phyloP scores from a whole-genome alignment of 2,797 vertebrate genomes.

The Diglossa cyanea region DNA sequence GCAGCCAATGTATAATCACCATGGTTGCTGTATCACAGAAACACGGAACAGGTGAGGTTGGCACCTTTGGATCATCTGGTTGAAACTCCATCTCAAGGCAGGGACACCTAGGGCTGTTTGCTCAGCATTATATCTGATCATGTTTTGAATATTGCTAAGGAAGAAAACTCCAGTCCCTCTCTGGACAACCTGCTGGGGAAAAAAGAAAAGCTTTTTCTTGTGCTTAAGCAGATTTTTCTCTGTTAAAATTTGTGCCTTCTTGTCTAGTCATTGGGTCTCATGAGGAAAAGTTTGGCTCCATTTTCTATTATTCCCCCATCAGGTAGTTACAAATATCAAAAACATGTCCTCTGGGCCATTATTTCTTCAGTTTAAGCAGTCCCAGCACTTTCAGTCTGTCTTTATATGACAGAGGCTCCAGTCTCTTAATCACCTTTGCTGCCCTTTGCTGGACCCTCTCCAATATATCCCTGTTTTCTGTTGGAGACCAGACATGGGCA shows the following conservation, averaged over 20 bases:
- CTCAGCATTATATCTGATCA: not conserved
- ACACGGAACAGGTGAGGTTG: not conserved
- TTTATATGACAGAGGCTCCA: not conserved
- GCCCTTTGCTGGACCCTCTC: not conserved
- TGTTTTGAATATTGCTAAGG: not conserved
- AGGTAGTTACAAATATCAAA: not conserved
- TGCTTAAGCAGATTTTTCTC: not conserved
- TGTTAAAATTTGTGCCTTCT: not conserved
- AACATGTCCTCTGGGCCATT: not conserved
- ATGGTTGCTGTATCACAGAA: not conserved
- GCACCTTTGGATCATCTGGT: not conserved
- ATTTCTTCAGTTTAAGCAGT: not conserved
- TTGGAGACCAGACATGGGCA: not conserved
- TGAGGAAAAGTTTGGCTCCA: not conserved
- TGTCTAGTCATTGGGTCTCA: not conserved
- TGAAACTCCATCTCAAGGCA: not conserved
- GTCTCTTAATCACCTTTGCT: not conserved
- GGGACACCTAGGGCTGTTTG: not conserved
- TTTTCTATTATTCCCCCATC: not conserved
- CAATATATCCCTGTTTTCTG: not conserved
- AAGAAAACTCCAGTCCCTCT: not conserved
- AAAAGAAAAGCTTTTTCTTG: not conserved
- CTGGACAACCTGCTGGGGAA: not conserved
- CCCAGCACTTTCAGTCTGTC: not conserved
- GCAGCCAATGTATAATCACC: not conserved